Conservation (phyloP, 1,140 invertebrate genomes). For the Cecropterus lyciades region DNA sequence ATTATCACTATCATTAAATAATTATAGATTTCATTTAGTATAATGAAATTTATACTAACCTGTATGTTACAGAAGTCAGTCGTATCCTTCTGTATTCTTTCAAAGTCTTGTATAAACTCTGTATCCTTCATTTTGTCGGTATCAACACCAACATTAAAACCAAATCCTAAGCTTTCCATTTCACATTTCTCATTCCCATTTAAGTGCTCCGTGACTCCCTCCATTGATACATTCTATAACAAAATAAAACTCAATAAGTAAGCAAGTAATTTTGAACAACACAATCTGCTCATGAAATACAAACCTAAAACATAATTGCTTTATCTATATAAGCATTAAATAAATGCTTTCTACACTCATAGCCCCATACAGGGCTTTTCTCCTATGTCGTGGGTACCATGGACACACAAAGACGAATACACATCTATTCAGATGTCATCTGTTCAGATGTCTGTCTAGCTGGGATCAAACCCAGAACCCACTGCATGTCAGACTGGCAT, state of each 20-base stretch:
- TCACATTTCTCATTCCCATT: constrained; percentile 76
- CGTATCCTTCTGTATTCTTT: constrained; percentile 83
- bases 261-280: constrained; percentile 7
- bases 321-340: too few species aligned
- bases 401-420: too few species aligned
- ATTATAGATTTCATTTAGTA: too few species aligned
- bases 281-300: constrained; percentile 6
- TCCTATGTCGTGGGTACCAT: too few species aligned
- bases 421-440: too few species aligned
- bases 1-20: too few species aligned
- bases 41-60: constrained; percentile 48
- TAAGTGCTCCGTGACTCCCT: constrained; percentile 65
- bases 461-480: too few species aligned
- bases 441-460: too few species aligned
- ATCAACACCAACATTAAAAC: constrained; percentile 72
- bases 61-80: constrained; percentile 83
- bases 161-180: constrained; percentile 76
- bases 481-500: too few species aligned
- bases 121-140: constrained; percentile 68
- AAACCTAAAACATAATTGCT: too few species aligned
- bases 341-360: too few species aligned
- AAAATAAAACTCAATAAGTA: constrained; percentile 3
- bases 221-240: constrained; percentile 76
- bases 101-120: constrained; percentile 76
- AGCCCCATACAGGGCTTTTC: too few species aligned